These are phyloP conservation scores for Spinibarbus caldwelli DNA, from an alignment of 2,797 vertebrate species.

Conservation along the genomic window DNA sequence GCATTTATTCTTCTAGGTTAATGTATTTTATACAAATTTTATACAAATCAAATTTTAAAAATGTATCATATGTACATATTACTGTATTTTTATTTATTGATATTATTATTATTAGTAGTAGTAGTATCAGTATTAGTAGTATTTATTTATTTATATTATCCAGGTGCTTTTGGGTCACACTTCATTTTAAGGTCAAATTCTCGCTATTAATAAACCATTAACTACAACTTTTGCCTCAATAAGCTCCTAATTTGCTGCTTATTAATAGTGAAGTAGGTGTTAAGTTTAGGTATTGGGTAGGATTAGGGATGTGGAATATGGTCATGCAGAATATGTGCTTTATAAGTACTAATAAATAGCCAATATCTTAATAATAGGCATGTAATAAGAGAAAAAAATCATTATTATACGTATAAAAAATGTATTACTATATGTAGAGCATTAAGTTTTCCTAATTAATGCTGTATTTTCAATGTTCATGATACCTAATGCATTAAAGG, in stretches of 20 bases:
- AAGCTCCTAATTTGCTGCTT: neutral
- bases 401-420: too few relatives aligned
- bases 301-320: neutral
- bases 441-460: neutral
- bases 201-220: neutral
- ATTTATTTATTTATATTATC: neutral
- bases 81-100: neutral
- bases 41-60: neutral
- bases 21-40: neutral
- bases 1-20: neutral
- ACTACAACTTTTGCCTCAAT: neutral
- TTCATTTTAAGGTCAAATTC: neutral
- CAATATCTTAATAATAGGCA: neutral
- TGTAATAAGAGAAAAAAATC: too few relatives aligned
- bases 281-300: neutral
- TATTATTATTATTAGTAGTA: neutral
- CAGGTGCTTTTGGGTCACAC: neutral
- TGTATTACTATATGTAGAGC: neutral
- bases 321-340: neutral
- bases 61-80: neutral
- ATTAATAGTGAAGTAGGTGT: neutral
- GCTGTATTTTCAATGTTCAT: neutral
- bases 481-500: neutral
- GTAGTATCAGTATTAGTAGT: neutral
- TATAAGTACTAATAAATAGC: neutral